Conservation (phyloP, 1,140 invertebrate species). For the Polyergus mexicanus region DNA sequence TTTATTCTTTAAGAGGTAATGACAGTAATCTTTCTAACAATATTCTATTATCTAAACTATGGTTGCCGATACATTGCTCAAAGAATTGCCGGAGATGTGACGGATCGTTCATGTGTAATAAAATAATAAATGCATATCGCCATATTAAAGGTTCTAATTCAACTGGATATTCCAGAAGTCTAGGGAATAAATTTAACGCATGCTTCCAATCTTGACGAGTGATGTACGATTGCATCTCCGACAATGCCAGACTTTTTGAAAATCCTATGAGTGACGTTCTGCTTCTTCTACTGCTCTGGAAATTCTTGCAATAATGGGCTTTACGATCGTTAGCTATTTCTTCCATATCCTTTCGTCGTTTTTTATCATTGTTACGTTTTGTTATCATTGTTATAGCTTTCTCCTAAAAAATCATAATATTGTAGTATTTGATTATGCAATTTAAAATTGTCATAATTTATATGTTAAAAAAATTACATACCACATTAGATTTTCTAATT, state of each 20-base stretch:
- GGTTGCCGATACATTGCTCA: slow-evolving; percentile 7
- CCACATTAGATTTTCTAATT: slow-evolving; percentile 36
- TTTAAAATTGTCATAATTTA: background rate
- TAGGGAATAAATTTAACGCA: slow-evolving; percentile 14
- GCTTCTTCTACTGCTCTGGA: background rate
- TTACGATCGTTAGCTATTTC: background rate
- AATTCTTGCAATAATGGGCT: slow-evolving; percentile 25
- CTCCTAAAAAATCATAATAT: background rate
- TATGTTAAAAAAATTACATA: slow-evolving; percentile 17
- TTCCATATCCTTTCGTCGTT: background rate
- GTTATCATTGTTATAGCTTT: slow-evolving; percentile 20
- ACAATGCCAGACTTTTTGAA: slow-evolving; percentile 30
- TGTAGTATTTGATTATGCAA: background rate
- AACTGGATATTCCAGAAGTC: slow-evolving; percentile 10
- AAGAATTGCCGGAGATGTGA: slow-evolving; percentile 39
- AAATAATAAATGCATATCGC: slow-evolving; percentile 23
- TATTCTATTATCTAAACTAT: background rate
- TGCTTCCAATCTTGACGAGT: slow-evolving; percentile 43
- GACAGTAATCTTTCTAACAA: slow-evolving; percentile 27
- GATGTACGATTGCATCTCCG: slow-evolving; percentile 39
- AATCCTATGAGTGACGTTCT: slow-evolving; percentile 11
- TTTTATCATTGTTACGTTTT: background rate
- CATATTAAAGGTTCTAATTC: slow-evolving; percentile 47
- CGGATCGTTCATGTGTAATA: slow-evolving; percentile 26
- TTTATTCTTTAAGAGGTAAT: slow-evolving; percentile 19